phyloP scores from a whole-genome alignment of 2,888 invertebrate genomes.

The Tachina lurida region DNA sequence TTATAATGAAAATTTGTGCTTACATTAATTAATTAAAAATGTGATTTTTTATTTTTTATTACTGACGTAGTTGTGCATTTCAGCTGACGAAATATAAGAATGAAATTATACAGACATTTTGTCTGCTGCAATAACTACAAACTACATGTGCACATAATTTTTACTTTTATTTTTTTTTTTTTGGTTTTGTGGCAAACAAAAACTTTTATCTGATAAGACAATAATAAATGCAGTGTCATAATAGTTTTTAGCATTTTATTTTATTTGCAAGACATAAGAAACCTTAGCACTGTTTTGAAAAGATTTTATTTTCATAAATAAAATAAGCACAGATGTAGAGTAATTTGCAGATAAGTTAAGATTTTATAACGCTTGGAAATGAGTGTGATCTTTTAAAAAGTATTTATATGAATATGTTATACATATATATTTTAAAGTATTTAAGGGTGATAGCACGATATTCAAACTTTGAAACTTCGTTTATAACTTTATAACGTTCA shows the following conservation, averaged over 20 bases:
- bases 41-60: neutral
- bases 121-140: slow-evolving; percentile 26
- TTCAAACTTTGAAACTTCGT: no score
- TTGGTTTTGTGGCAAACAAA: slow-evolving; percentile 31
- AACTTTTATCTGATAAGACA: slow-evolving; percentile 2
- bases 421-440: no score
- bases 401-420: no score
- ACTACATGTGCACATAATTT: neutral
- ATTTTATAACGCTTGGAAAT: neutral
- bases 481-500: no score
- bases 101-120: slow-evolving; percentile 25
- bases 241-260: slow-evolving; percentile 21
- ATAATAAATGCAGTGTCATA: slow-evolving; percentile 18
- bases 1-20: no score
- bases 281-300: neutral
- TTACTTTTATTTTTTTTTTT: neutral
- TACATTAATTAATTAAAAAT: no score
- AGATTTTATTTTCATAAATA: neutral
- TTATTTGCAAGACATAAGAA: neutral
- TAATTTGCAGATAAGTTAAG: neutral
- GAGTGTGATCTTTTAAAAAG: no score
- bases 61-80: neutral
- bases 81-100: neutral
- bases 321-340: slow-evolving; percentile 1
- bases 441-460: no score